Evolutionary conservation across 2,888 invertebrate genomes (phyloP), one percentile per base, ranked within the genome.

Genomic region (Sthenelais limicola): DNA sequence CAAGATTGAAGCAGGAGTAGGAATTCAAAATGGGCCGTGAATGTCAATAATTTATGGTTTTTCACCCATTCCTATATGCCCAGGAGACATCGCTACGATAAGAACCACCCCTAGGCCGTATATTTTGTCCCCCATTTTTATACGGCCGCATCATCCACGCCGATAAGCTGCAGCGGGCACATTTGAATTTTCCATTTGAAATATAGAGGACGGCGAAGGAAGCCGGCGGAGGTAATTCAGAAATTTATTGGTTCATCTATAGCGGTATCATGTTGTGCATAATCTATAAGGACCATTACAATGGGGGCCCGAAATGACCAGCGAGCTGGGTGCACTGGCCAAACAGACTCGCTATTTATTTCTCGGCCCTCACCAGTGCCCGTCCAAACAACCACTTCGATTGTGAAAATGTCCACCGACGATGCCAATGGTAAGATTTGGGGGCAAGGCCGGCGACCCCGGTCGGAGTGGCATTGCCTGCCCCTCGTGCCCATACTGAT

Each of bases 111-210:
- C 18, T 43, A 43, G n/a, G 26, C 28, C 62, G 62, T 62, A 62
- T 18, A 62, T 62, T 38, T 62, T 43, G 56, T n/a, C 38, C 24
- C 21, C 62, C 62, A 62, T 62, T 62, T 62, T 62, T 38, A 62
- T 62, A 62, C 62, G 62, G 62, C 62, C 56, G 21, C 62, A 38
- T 38, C 56, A 9, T 18, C 21, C 56, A 2, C 9, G 38, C 38
- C 35, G 62, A 62, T 62, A 62, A 62, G 62, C 38, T 43, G 15
- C 1, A 35, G 38, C 38, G 62, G 18, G 24, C 62, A 43, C 38
- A 62, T 62, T 62, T 62, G 62, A 62, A 62, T 62, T 62, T 62
- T 62, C 62, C 62, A 62, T 62, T 62, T 62, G 62, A 62, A 62
- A 62, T 62, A 62, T 62, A 62, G 62, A 62, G 62, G 62, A 24